Conservation (phyloP, 1,140 invertebrate genomes). For the Tenebrio molitor region DNA sequence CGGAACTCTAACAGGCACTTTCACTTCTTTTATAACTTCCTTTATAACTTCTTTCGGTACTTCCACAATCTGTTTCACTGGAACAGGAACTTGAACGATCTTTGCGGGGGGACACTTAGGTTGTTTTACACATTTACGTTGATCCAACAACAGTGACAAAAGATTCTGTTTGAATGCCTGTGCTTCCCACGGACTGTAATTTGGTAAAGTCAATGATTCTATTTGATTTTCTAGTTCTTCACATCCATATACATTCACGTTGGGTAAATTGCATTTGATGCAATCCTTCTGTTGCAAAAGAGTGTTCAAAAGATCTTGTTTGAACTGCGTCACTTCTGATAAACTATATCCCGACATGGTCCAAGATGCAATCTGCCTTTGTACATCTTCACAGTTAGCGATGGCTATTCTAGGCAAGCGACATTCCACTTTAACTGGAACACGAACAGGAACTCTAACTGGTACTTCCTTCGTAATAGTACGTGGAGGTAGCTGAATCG, state of each 20-base stretch:
- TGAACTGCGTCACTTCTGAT: too few species aligned
- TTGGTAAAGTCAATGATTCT: background rate
- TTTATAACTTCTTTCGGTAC: background rate
- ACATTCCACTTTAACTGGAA: background rate
- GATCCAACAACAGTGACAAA: background rate
- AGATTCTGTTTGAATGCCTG: background rate
- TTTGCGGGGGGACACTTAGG: background rate
- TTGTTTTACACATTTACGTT: conserved; percentile 1
- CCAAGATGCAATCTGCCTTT: too few species aligned
- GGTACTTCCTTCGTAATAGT: too few species aligned
- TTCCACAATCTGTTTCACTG: conserved; percentile 5
- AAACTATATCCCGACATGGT: too few species aligned
- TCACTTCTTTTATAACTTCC: background rate
- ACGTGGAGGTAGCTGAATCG: too few species aligned
- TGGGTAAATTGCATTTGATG: too few species aligned
- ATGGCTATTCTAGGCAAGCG: background rate
- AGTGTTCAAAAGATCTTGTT: too few species aligned
- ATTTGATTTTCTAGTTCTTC: background rate
- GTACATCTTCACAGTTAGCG: too few species aligned
- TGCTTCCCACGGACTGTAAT: background rate
- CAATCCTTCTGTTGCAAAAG: too few species aligned
- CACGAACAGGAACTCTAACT: background rate
- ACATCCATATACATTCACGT: background rate
- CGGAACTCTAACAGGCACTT: background rate
- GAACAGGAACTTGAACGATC: conserved; percentile 9